A percentile compares a stretch with the other conserved stretches of the same genome.
Conservation (phyloP, 2,888 invertebrate genomes). For the Hemithea aestivaria region DNA sequence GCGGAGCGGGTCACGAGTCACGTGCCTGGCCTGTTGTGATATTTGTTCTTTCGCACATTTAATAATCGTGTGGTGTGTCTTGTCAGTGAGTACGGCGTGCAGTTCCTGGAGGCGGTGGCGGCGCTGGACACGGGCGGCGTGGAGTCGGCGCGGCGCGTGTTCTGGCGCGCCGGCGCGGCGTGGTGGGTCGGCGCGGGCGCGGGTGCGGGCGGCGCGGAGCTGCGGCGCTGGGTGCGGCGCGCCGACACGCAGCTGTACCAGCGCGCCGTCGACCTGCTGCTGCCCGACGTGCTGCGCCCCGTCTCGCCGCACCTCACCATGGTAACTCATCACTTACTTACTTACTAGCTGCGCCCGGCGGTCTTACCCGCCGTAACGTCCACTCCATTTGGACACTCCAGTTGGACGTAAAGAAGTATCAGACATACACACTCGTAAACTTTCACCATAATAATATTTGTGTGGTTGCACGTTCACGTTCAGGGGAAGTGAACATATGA, state of each 20-base stretch:
- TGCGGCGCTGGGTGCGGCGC: slow-evolving; percentile 84
- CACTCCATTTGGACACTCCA: too few species aligned
- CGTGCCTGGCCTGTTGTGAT: too few species aligned
- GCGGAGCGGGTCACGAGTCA: too few species aligned
- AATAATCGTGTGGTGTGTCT: neutral
- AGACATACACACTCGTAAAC: too few species aligned
- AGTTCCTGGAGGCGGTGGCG: slow-evolving; percentile 93
- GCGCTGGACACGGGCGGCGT: slow-evolving; percentile 94
- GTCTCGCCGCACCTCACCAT: slow-evolving; percentile 97
- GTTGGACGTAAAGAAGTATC: too few species aligned
- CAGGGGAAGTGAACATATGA: too few species aligned
- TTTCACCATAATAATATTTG: too few species aligned
- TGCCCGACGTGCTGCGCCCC: slow-evolving; percentile 96
- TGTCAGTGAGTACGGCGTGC: slow-evolving; percentile 94
- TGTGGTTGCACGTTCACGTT: too few species aligned
- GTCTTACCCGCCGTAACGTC: too few species aligned
- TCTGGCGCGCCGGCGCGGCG: slow-evolving; percentile 92
- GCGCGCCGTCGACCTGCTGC: slow-evolving; percentile 95
- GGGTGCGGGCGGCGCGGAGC: slow-evolving; percentile 84
- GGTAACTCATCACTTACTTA: slow-evolving; percentile 79
- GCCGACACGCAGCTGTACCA: slow-evolving; percentile 97
- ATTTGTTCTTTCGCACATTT: neutral
- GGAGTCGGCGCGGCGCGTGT: slow-evolving; percentile 94
- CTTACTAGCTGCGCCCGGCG: slow-evolving; percentile 53
- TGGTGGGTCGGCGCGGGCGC: slow-evolving; percentile 82